Evolutionary conservation across 2,888 invertebrate genomes (phyloP).

Genomic region (Ophioninae sp.): DNA sequence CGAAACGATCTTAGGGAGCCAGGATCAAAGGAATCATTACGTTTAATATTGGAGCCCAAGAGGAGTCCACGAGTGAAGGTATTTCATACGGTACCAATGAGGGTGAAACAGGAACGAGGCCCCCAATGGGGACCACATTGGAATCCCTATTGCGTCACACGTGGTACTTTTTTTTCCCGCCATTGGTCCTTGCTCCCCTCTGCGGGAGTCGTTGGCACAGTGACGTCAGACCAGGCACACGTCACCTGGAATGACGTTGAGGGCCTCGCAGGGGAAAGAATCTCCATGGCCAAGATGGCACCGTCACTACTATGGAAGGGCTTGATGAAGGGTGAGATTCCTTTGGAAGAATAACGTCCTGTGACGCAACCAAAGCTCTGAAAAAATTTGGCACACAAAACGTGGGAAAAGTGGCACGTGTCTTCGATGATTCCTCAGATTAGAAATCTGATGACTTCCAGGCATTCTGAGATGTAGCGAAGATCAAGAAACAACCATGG

Average conservation of each 20-base stretch:
- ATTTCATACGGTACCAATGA: conserved; percentile 15
- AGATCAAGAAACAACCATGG: too few relatives aligned
- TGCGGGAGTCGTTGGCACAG: conserved; percentile 65
- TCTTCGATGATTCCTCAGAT: conserved; percentile 59
- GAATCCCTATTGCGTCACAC: conserved; percentile 67
- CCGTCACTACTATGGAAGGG: conserved; percentile 51
- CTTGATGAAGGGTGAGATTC: conserved; percentile 57
- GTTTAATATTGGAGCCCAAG: conserved; percentile 59
- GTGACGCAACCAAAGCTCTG: conserved; percentile 60
- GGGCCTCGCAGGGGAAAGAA: conserved; percentile 63
- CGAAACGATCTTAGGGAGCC: conserved; percentile 56
- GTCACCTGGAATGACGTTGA: conserved; percentile 76
- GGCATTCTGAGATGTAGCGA: too few relatives aligned
- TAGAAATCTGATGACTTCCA: too few relatives aligned
- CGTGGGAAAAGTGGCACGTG: conserved; percentile 79
- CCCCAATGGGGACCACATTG: not conserved
- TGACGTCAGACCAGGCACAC: conserved; percentile 76
- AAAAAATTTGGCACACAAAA: conserved; percentile 59
- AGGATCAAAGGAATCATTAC: conserved; percentile 64
- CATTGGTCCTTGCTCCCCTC: conserved; percentile 49
- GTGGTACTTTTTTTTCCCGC: conserved; percentile 58
- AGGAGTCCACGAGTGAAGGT: conserved; percentile 19
- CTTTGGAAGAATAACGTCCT: conserved; percentile 67
- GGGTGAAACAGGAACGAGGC: conserved; percentile 8
- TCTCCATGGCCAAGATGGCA: conserved; percentile 62